Conservation (phyloP, 2,113 vertebrate species). For the Phalacrocorax carbo region DNA sequence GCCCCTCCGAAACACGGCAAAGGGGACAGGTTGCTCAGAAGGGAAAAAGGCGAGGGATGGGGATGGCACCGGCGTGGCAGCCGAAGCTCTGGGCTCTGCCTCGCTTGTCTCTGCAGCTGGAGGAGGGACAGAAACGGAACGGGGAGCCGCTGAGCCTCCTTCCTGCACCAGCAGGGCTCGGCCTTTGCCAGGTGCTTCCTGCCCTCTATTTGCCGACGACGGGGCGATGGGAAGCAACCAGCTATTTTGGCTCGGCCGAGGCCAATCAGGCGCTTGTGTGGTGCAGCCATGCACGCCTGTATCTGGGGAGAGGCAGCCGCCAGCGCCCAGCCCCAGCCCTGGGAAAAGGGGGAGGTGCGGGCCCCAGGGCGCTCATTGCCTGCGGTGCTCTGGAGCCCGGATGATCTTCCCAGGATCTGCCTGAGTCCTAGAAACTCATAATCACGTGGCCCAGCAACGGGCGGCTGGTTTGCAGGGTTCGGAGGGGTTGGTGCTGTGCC, state of each 20-base stretch:
- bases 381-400: neutral
- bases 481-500: neutral
- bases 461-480: neutral
- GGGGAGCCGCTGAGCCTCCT: neutral
- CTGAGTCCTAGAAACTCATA: neutral
- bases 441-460: neutral
- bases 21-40: neutral
- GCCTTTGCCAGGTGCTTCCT: constrained; percentile 74
- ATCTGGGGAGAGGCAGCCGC: constrained; percentile 49
- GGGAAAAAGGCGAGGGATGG: neutral
- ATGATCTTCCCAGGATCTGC: neutral
- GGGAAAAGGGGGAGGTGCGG: neutral
- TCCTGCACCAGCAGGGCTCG: neutral
- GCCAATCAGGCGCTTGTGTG: constrained; percentile 20
- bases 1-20: accelerated
- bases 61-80: accelerated
- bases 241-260: neutral
- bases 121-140: neutral
- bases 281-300: neutral
- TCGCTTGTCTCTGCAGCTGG: constrained; percentile 30
- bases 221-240: neutral
- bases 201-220: neutral
- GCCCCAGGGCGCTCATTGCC: neutral
- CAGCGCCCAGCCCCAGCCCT: constrained; percentile 16
- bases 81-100: neutral